phyloP scores from a whole-genome alignment of 2,888 invertebrate genomes.

The Pegoplata infirma region DNA sequence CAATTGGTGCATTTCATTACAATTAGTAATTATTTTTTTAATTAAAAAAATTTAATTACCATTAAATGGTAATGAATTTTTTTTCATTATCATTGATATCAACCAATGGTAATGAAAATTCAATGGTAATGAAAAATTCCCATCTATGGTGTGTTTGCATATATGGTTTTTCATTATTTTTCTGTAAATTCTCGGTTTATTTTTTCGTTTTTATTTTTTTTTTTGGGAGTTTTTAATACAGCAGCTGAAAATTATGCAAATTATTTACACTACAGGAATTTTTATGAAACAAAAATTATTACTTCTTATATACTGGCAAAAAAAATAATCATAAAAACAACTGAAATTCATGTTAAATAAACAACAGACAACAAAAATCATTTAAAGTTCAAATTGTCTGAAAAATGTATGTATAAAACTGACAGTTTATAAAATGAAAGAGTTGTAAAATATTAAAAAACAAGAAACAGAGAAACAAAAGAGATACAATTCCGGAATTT shows the following conservation, averaged over 20 bases:
- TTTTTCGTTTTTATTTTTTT: background rate
- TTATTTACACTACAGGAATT: conserved; percentile 56
- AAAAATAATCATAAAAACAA: background rate
- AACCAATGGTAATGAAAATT: too few species aligned
- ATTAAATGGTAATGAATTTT: too few species aligned
- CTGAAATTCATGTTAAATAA: conserved; percentile 42
- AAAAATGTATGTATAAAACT: conserved; percentile 48
- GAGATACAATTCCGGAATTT: too few species aligned
- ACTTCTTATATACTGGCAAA: conserved; percentile 33
- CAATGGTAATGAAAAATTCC: too few species aligned
- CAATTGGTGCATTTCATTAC: too few species aligned
- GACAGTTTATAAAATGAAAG: background rate
- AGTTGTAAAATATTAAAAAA: too few species aligned
- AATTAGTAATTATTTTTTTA: too few species aligned
- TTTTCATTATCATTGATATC: too few species aligned
- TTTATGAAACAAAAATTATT: conserved; percentile 56
- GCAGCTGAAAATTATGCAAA: conserved; percentile 60
- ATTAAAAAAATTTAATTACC: too few species aligned
- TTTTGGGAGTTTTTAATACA: conserved; percentile 38
- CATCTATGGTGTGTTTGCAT: conserved; percentile 1
- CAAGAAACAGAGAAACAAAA: background rate
- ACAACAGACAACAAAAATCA: conserved; percentile 33
- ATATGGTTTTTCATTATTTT: conserved; percentile 54
- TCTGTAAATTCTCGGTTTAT: conserved; percentile 26
- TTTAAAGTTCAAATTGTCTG: conserved; percentile 54